Evolutionary conservation across 23 tunicate genomes (phyloP).

Genomic region (Halocynthia aurantium): DNA sequence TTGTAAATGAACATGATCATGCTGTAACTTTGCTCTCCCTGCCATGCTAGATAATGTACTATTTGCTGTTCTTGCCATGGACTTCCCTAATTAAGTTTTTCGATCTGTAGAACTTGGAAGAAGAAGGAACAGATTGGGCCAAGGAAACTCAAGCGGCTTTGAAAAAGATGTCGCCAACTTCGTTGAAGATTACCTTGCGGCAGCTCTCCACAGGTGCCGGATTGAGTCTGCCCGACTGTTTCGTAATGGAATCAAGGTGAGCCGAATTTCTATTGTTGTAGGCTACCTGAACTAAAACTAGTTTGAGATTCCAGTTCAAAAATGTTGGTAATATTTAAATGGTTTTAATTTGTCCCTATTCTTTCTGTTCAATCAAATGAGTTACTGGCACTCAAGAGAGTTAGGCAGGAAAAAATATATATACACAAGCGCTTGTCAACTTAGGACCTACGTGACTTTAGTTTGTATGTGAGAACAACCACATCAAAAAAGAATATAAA

Average conservation of each 20-base stretch:
- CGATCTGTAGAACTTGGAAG: conserved; percentile 47
- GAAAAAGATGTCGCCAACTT: conserved; percentile 76
- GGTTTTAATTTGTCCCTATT: too few species aligned
- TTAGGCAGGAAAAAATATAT: too few species aligned
- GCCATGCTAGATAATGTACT: too few species aligned
- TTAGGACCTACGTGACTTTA: too few species aligned
- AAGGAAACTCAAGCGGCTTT: conserved; percentile 49
- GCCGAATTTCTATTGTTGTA: too few species aligned
- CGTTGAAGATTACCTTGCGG: conserved; percentile 63
- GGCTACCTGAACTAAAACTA: background rate
- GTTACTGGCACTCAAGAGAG: too few species aligned
- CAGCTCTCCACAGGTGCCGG: conserved; percentile 61
- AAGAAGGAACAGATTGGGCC: conserved; percentile 80
- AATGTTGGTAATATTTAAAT: background rate
- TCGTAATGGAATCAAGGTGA: conserved; percentile 86
- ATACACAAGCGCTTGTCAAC: too few species aligned
- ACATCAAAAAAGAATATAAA: too few species aligned
- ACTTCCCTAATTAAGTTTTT: background rate
- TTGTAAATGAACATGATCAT: background rate
- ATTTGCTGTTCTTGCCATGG: background rate
- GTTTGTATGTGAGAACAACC: too few species aligned
- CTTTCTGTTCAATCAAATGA: too few species aligned
- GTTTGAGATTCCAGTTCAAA: background rate
- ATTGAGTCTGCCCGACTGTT: conserved; percentile 58
- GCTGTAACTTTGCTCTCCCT: background rate